Percentiles rank a stretch among this genome's conserved stretches.
These are phyloP conservation scores for Acanthaster planci DNA, from an alignment of 35 echinoderm and acorn worm species.

Conservation along the genomic window DNA sequence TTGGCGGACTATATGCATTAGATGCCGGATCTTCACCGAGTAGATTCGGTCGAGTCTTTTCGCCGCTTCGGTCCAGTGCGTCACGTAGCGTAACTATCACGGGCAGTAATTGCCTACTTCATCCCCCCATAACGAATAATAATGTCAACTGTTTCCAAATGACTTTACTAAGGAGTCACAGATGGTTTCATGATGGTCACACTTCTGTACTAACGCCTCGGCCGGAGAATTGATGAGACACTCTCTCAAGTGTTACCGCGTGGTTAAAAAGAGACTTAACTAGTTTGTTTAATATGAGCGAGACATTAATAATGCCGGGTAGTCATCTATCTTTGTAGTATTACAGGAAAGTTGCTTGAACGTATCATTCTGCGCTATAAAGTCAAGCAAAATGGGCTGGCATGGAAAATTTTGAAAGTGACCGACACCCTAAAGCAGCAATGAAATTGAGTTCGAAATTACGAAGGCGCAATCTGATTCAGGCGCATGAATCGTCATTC, in stretches of 20 bases:
- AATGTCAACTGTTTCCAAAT: constrained; percentile 29
- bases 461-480: no score
- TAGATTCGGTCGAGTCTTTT: not conserved
- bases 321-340: no score
- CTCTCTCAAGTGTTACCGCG: constrained; percentile 9
- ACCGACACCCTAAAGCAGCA: no score
- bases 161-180: not conserved
- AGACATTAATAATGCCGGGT: not conserved
- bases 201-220: constrained; percentile 25
- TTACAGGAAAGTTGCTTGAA: no score
- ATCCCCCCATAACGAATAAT: not conserved
- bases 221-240: not conserved
- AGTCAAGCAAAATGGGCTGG: no score
- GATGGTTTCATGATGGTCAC: not conserved
- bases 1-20: no score
- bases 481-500: no score
- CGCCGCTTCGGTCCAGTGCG: not conserved
- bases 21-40: no score
- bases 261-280: constrained; percentile 3
- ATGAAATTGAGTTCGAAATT: no score
- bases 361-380: no score
- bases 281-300: constrained; percentile 9
- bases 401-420: no score
- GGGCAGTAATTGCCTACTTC: constrained; percentile 7
- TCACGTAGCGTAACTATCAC: constrained; percentile 18